Base-by-base conservation (phyloP, 1,140 invertebrate genomes). In the Bilobella aurantiaca region DNA sequence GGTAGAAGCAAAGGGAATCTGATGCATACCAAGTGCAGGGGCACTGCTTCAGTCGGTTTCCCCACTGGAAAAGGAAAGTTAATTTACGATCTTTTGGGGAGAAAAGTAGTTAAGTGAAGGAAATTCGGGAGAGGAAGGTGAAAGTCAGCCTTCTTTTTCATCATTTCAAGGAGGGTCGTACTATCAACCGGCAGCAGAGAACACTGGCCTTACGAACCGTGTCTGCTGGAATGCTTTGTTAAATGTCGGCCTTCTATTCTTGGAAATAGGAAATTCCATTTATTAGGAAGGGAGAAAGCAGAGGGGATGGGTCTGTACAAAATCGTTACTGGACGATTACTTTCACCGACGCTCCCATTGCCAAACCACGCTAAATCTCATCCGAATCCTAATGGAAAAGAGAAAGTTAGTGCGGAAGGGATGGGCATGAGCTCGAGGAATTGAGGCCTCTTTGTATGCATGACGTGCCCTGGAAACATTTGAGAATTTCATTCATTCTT, bases 391-490 rank as follows among this genome's bases (percentile, higher is more conserved):
- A 42, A 42, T 12, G 37, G 8, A 42, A n/a, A 53, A 8, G 49
- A 53, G 8, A 23, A 53, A 12, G 34, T 42, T 42, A 42, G 8
- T 42, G 34, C 34, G 8, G 8, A 8, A 14, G n/a, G 5, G 53
- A 5, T 56, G 5, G 5, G 25, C n/a, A 8, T 12, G 5, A 21
- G 25, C 8, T 12, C 8, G 25, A 56, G 53, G 53, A 59, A 59
- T 8, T 59, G 8, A 23, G 56, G 64, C 64, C 61, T 61, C 61
- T 23, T 23, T 66, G 58, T 66, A 66, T 66, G 64, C 64, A 66
- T 66, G 64, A 66, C 64, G 64, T 66, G 64, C 34, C 37, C 34
- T 47, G 29, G 57, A 37, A 65, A 30, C 57, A 65, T 65, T 65
- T 58, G 8, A 65, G 31, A 64, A n/a, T 56, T 57, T 29, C 49